phyloP scores from a whole-genome alignment of 2,113 vertebrate species.

The Proteles cristata region DNA sequence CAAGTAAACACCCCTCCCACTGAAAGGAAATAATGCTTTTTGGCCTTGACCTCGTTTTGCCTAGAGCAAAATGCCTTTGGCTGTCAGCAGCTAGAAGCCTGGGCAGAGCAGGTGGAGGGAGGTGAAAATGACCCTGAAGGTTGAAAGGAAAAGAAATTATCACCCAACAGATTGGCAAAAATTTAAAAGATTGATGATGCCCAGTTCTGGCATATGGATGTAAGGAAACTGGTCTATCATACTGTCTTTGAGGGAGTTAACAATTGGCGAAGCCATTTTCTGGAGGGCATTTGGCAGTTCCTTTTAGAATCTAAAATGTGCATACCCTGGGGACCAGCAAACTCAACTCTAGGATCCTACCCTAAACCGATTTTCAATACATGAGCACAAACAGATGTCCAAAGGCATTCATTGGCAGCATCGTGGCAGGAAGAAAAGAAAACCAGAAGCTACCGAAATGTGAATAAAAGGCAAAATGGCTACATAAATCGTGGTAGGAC shows the following conservation, averaged over 20 bases:
- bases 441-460: background rate
- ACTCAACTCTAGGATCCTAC: background rate
- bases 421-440: background rate
- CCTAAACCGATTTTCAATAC: background rate
- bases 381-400: background rate
- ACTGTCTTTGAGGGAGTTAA: background rate
- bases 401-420: background rate
- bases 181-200: slow-evolving; percentile 61
- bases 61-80: slow-evolving; percentile 53
- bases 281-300: background rate
- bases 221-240: background rate
- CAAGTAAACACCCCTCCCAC: slow-evolving; percentile 1
- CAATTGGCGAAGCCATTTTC: background rate
- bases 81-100: slow-evolving; percentile 54
- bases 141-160: slow-evolving; percentile 71
- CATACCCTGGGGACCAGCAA: background rate
- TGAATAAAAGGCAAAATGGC: background rate
- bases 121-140: slow-evolving; percentile 71
- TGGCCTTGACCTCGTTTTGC: slow-evolving; percentile 75
- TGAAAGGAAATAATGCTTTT: slow-evolving; percentile 15
- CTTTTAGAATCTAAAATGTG: background rate
- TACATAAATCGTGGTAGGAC: background rate
- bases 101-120: slow-evolving; percentile 63
- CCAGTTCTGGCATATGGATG: background rate
- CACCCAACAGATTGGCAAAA: slow-evolving; percentile 49